phyloP scores from a whole-genome alignment of 2,113 vertebrate genomes.

The Crotalus horridus region DNA sequence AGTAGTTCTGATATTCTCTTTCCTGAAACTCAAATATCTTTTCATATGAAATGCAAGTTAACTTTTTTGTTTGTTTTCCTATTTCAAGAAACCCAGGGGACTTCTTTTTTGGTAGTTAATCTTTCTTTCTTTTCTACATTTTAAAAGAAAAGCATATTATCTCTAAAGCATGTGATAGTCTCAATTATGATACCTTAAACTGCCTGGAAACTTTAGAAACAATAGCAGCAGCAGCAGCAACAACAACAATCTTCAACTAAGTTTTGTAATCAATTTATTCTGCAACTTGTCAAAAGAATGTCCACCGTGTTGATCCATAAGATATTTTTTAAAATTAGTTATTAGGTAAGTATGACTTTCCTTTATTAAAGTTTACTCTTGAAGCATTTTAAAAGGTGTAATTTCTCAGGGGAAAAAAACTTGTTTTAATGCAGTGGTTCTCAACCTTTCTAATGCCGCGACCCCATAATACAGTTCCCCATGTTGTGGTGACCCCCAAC shows the following conservation, averaged over 20 bases:
- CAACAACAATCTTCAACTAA: neutral
- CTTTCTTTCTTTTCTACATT: neutral
- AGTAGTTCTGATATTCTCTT: neutral
- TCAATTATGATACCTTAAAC: neutral
- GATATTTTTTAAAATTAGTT: neutral
- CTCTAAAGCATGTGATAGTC: neutral
- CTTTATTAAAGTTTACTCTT: neutral
- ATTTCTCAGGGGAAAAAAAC: neutral
- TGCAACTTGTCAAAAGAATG: neutral
- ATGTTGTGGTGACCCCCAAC: too few relatives aligned
- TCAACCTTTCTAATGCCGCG: too few relatives aligned
- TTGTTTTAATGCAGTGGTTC: neutral
- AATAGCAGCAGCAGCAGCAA: neutral
- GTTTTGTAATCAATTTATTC: neutral
- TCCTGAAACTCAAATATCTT: neutral
- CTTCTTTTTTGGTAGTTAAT: neutral
- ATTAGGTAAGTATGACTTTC: neutral
- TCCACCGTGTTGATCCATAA: neutral
- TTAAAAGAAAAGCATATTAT: neutral
- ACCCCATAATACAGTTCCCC: too few relatives aligned
- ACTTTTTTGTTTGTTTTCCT: neutral
- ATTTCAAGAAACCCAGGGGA: neutral
- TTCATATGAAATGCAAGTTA: neutral
- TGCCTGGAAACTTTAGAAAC: neutral
- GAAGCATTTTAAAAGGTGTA: neutral